Percentiles rank a stretch among this genome's conserved stretches.
phyloP scores from a whole-genome alignment of 2,888 invertebrate genomes.

The Trilocha varians region DNA sequence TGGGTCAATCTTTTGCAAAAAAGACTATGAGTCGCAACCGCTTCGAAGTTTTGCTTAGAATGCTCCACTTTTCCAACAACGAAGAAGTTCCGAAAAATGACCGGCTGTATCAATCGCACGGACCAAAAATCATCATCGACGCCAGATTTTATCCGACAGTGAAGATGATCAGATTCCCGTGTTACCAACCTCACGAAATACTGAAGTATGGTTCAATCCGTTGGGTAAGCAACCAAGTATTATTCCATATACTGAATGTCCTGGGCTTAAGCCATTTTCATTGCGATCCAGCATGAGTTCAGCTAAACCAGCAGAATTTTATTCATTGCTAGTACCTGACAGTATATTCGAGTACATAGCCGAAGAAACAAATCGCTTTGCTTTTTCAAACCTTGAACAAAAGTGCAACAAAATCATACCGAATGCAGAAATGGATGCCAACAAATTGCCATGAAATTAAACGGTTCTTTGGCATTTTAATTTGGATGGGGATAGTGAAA shows the following conservation, averaged over 20 bases:
- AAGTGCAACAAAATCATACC: conserved; percentile 10
- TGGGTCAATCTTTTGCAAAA: conserved; percentile 4
- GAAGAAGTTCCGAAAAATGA: conserved; percentile 2
- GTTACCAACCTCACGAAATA: too few relatives aligned
- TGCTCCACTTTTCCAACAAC: conserved; percentile 6
- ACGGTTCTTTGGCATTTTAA: conserved; percentile 15
- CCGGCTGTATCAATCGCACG: conserved; percentile 5
- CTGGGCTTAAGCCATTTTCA: conserved; percentile 7
- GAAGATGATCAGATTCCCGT: too few relatives aligned
- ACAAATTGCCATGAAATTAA: conserved; percentile 13
- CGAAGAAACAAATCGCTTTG: conserved; percentile 12
- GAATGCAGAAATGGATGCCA: conserved; percentile 15
- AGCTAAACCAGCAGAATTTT: conserved; percentile 14
- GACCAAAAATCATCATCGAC: too few relatives aligned
- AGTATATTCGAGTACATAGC: conserved; percentile 9
- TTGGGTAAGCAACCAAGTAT: conserved; percentile 9
- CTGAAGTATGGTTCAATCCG: conserved; percentile 9
- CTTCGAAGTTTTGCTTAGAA: conserved; percentile 4
- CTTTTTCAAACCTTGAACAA: too few relatives aligned
- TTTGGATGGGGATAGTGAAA: conserved; percentile 20
- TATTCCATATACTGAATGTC: conserved; percentile 10
- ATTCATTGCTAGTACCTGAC: conserved; percentile 2
- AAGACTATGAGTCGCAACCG: conserved; percentile 4
- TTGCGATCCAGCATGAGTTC: conserved; percentile 1
- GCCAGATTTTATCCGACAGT: too few relatives aligned